phyloP scores from a whole-genome alignment of 2,113 vertebrate species.

The Sinocyclocheilus anshuiensis region DNA sequence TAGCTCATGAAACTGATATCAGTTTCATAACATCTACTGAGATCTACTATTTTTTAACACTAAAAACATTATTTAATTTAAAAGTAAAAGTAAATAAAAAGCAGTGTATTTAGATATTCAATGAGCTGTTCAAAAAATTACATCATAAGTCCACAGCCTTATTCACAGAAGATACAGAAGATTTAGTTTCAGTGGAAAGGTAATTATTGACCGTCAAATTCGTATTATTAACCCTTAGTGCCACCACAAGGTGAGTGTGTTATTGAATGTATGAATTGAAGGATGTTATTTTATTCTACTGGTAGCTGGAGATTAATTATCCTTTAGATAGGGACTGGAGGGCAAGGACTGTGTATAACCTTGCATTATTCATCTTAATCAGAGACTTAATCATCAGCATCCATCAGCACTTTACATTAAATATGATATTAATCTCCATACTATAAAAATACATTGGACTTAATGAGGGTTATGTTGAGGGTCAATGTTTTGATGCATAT shows the following conservation, averaged over 20 bases:
- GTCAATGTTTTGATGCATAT: not conserved
- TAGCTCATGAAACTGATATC: no score
- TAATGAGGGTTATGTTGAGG: not conserved
- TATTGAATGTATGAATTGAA: constrained; percentile 61
- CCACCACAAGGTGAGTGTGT: constrained; percentile 55
- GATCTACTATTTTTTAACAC: no score
- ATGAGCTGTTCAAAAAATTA: no score
- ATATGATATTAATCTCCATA: constrained; percentile 26
- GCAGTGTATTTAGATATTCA: no score
- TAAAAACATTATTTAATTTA: no score
- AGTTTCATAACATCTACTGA: no score
- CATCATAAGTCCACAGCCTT: no score
- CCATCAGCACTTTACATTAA: constrained; percentile 54
- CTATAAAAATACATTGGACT: not conserved
- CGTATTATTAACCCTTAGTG: constrained; percentile 33
- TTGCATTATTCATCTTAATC: constrained; percentile 66
- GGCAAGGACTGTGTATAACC: constrained; percentile 55
- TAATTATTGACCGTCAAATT: constrained; percentile 13
- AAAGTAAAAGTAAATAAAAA: no score
- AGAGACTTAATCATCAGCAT: constrained; percentile 69
- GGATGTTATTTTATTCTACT: constrained; percentile 53
- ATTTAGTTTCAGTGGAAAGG: not conserved
- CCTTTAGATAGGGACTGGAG: constrained; percentile 71
- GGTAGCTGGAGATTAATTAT: constrained; percentile 69
- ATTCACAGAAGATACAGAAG: no score